Conservation (phyloP, 2,888 invertebrate species). For the Drosophila rellima region DNA sequence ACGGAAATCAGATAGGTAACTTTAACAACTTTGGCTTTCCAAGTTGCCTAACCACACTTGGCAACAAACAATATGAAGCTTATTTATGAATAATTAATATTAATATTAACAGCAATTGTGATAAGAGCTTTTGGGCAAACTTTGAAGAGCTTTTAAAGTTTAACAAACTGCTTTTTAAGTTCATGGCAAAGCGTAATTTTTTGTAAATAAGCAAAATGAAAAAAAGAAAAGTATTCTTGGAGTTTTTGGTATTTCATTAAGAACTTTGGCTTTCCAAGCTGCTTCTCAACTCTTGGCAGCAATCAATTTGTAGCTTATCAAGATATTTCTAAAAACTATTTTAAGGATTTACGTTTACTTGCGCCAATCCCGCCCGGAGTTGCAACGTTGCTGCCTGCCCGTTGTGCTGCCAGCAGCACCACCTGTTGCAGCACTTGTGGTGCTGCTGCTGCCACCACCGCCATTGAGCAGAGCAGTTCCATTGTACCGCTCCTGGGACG, state of each 20-base stretch:
- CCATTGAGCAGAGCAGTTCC: constrained; percentile 45
- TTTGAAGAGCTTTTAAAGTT: not conserved
- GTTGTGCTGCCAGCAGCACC: constrained; percentile 20
- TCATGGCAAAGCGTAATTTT: not conserved
- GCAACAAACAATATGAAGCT: not conserved
- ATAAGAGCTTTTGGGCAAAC: not conserved
- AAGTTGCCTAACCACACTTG: constrained; percentile 21
- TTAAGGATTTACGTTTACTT: constrained; percentile 47
- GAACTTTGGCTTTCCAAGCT: constrained; percentile 6
- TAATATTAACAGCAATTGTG: constrained; percentile 22
- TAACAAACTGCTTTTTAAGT: not conserved
- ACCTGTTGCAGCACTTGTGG: constrained; percentile 4
- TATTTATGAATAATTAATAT: constrained; percentile 2
- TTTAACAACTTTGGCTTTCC: not conserved
- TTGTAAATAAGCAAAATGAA: not conserved
- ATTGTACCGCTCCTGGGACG: constrained; percentile 63
- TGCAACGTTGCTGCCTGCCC: constrained; percentile 51
- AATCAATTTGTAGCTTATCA: constrained; percentile 7
- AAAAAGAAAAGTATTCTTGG: not conserved
- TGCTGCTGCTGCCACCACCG: constrained; percentile 24
- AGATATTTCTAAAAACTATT: constrained; percentile 2
- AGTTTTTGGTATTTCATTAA: constrained; percentile 17
- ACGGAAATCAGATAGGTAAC: not conserved
- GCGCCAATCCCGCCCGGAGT: constrained; percentile 76
- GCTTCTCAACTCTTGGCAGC: constrained; percentile 25